Percentiles rank a stretch among this genome's conserved stretches.
phyloP scores from a whole-genome alignment of 2,797 vertebrate genomes.

The Danio aesculapii region DNA sequence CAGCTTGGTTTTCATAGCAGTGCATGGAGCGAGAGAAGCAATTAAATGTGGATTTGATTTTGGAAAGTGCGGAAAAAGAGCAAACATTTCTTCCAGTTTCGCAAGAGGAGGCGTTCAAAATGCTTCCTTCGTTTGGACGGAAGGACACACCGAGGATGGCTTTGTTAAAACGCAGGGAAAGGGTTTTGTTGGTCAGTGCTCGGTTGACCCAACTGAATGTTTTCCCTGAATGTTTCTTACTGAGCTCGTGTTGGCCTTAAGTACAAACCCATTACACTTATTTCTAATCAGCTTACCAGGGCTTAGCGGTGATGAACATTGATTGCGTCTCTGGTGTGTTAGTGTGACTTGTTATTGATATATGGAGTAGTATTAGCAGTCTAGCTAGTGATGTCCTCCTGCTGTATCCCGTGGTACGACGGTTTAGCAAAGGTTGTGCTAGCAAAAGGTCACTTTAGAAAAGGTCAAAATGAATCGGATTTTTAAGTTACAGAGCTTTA shows the following conservation, averaged over 20 bases:
- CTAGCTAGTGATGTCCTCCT: slow-evolving; percentile 29
- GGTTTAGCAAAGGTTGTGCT: slow-evolving; percentile 28
- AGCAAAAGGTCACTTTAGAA: slow-evolving; percentile 31
- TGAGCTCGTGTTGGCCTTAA: slow-evolving; percentile 52
- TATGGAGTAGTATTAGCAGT: slow-evolving; percentile 24
- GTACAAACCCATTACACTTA: slow-evolving; percentile 45
- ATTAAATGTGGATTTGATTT: slow-evolving; percentile 49
- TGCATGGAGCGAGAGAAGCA: slow-evolving; percentile 29
- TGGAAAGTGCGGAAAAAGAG: slow-evolving; percentile 7
- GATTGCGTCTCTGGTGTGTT: slow-evolving; percentile 27
- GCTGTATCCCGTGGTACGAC: slow-evolving; percentile 22
- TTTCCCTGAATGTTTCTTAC: slow-evolving; percentile 47
- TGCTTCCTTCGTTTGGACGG: slow-evolving; percentile 1
- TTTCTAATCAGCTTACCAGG: slow-evolving; percentile 37
- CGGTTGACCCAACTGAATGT: slow-evolving; percentile 49
- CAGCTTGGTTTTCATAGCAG: slow-evolving; percentile 20
- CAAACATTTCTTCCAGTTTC: slow-evolving; percentile 29
- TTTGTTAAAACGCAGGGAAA: slow-evolving; percentile 22
- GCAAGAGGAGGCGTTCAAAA: neutral
- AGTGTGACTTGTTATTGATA: slow-evolving; percentile 16
- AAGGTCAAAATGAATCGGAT: slow-evolving; percentile 17
- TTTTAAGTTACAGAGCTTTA: neutral
- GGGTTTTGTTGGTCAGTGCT: slow-evolving; percentile 40
- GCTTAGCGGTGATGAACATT: slow-evolving; percentile 22
- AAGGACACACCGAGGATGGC: neutral